Evolutionary conservation across 2,113 vertebrate species (phyloP), one percentile per base, ranked within the genome.

Genomic region (Pelecanoides urinatrix): DNA sequence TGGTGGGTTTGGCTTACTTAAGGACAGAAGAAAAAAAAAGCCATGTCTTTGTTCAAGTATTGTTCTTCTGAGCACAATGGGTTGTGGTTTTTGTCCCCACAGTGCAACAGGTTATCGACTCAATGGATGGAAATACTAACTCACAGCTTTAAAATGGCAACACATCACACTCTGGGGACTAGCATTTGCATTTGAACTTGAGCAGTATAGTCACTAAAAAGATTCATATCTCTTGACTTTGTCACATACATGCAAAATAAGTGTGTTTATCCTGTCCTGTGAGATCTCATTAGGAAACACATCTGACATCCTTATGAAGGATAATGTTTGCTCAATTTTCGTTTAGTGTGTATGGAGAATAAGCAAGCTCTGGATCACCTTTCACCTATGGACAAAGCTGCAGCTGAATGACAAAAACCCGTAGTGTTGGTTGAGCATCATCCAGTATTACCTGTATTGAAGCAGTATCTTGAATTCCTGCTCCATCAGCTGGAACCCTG

Each of bases 71-170:
- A 95, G 77, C 34, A 83, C 79, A 83, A 76, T 15, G 8, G 13
- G n/a, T 23, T 71, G 55, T 80, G 66, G 3, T 53, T 89, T 77
- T 87, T 79, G 58, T 85, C 62, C 80, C 81, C 49, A 42, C 53
- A 75, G 56, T n/a, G 62, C 10, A 22, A 79, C 66, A 86, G 92
- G 88, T 95, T 96, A 88, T 90, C 7, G 0, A 59, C 68, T 90
- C 59, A 80, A 65, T 58, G 70, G 75, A 76, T 90, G 78, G 92
- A 93, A 97, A 92, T 79, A 71, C 23, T 72, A 88, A 58, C 40
- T 72, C 58, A 32, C 29, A 80, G 67, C 42, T 93, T 62, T 90
- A 63, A 82, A 93, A 82, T 38, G 44, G 62, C 78, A 91, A 52
- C 44, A 30, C 40, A 56, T 68, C 44, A 26, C 53, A 27, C 34